Evolutionary conservation across 2,888 invertebrate genomes (phyloP), one percentile per base, ranked within the genome.

Genomic region (Sinohyriopsis cumingii): DNA sequence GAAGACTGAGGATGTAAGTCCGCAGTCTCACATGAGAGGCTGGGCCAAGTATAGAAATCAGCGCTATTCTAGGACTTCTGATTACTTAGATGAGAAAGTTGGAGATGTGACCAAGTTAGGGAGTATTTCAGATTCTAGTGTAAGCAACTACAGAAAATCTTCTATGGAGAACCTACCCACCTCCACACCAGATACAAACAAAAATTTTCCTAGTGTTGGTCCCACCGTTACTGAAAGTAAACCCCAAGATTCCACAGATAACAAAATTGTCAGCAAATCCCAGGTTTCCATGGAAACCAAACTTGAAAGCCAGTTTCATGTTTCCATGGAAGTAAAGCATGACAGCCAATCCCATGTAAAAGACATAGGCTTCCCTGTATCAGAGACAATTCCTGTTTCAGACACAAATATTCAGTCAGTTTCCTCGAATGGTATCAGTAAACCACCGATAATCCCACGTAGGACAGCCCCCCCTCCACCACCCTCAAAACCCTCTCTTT

Each of bases 21-120:
- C 61, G 1, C 67, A 69, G 55, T 59, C 71, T 45, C 69, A 74
- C 56, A 45, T 78, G 55, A 66, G 71, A 33, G 73, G 75, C 70
- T 78, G 80, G 80, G 77, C 78, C 25, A 75, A 68, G 54, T 80
- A 75, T 65, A 69, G 75, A 55, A 77, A 71, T 62, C 75, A 76
- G 60, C 63, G 76, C 5, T 76, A 76, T 63, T 73, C 77, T 4
- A 59, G 76, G 62, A 62, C 65, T 20, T 77, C 77, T 1, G 80
- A 81, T 59, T 63, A 68, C 63, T 55, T 79, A 18, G 76, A 81
- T 18, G 75, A 78, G 25, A 77, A 77, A 72, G 73, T 77, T 63
- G 75, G 72, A 57, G 78, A 78, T 67, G 64, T 77, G 59, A 70
- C 75, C 55, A 81, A 79, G 53, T 67, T 79, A 63, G 77, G 71